A percentile compares a stretch with the other conserved stretches of the same genome.
Conservation (phyloP, 2,113 vertebrate species). For the Actinemys pallida region DNA sequence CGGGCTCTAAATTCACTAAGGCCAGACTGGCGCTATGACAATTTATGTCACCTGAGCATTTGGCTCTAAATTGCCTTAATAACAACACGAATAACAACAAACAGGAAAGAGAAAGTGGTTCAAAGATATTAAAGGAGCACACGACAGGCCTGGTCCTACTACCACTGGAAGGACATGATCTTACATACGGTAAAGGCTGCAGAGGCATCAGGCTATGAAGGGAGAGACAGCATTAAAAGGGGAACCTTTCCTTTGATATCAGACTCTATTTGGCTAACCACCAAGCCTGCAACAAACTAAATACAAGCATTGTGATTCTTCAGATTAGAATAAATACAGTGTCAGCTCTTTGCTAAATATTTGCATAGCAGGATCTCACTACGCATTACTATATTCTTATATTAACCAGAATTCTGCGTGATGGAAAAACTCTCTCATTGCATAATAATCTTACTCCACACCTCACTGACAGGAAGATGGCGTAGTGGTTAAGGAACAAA, state of each 20-base stretch:
- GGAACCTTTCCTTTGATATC: neutral
- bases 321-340: neutral
- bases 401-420: neutral
- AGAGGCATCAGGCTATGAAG: neutral
- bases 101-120: fast-evolving
- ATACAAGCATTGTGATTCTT: neutral
- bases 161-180: neutral
- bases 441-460: neutral
- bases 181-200: neutral
- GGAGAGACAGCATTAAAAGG: neutral
- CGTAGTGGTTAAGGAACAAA: neutral
- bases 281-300: neutral
- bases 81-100: neutral
- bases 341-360: fast-evolving
- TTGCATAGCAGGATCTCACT: neutral
- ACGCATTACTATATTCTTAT: neutral
- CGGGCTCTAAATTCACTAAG: neutral
- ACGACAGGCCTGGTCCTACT: no score
- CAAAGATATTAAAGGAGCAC: neutral
- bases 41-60: neutral
- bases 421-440: fast-evolving
- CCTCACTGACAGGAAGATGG: neutral
- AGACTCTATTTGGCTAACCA: neutral
- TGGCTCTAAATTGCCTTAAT: neutral
- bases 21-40: neutral